Percentiles rank a stretch among this genome's conserved stretches.
Evolutionary conservation across 2,797 vertebrate species (phyloP).

Genomic region (Poliocrania exsul): DNA sequence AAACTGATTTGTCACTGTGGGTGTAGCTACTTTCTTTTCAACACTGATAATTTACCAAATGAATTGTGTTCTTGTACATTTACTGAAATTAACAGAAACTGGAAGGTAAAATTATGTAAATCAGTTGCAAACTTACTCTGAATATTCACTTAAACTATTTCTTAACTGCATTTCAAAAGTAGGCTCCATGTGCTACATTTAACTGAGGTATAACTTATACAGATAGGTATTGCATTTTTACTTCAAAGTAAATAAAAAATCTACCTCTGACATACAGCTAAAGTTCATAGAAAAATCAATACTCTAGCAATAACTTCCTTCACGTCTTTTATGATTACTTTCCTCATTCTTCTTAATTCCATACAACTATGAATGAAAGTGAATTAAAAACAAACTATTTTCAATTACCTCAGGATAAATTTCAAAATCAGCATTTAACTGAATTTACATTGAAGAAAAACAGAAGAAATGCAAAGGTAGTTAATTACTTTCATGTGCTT

Average conservation of each 20-base stretch:
- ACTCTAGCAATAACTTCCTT: background rate
- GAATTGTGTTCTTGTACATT: conserved; percentile 31
- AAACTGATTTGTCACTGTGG: conserved; percentile 46
- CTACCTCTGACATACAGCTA: background rate
- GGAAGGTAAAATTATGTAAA: conserved; percentile 30
- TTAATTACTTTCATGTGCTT: background rate
- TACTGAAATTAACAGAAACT: conserved; percentile 13
- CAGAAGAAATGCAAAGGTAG: background rate
- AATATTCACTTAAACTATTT: background rate
- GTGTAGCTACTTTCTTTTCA: conserved; percentile 47
- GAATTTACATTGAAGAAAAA: background rate
- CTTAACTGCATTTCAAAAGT: background rate
- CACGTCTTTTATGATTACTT: background rate
- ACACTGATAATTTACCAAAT: conserved; percentile 37
- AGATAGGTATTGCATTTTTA: background rate
- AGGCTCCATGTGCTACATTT: background rate
- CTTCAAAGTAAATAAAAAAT: background rate
- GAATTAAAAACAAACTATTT: background rate
- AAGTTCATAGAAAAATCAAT: conserved; percentile 12
- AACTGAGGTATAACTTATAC: background rate
- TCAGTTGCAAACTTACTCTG: background rate
- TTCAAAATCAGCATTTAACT: background rate
- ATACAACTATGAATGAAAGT: background rate
- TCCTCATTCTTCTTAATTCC: conserved; percentile 8
- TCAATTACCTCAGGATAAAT: background rate